Base-by-base conservation (phyloP, 2,888 invertebrate species). In the Gnatocerus cornutus region DNA sequence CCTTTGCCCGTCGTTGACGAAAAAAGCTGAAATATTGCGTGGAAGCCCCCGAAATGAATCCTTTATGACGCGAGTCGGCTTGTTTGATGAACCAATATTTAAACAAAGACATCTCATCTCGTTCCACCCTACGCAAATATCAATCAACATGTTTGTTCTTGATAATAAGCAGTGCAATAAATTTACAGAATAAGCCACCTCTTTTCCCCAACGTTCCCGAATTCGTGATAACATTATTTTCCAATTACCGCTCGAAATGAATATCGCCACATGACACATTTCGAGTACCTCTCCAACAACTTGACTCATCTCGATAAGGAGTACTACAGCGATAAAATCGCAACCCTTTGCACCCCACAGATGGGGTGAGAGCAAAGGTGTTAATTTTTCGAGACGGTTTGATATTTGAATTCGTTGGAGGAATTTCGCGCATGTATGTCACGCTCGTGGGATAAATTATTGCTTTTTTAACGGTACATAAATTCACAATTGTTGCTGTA, bases 221-320 rank as follows among this genome's bases (percentile, higher is more conserved):
- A 12, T 43, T 14, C 16, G 52, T 29, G 65, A 65, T 55, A 65
- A 67, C 68, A 55, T 68, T 69, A 70, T 48, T 16, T 50, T 43
- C 55, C 55, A 70, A 70, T 70, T 70, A 70, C 55, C 48, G 10
- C 3, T 48, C 65, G 55, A 73, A 69, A 48, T 73, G 73, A 79
- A 80, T 79, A 79, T 76, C 81, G 78, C 82, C 77, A 74, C 80
- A 77, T 78, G 81, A 77, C 78, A 78, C 77, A 76, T 78, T 76
- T 80, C 70, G 75, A 82, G 81, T 73, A 74, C 78, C 80, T 77
- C 82, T 82, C 78, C 77, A 81, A 80, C 81, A 78, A 82, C 82
- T 82, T 80, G 81, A 82, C 76, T 79, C 74, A 82, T 83, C 81
- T 81, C 80, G 82, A 83, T 82, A 81, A 82, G 79, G 78, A 74